Evolutionary conservation across 2,797 vertebrate genomes (phyloP).

Genomic region (Amniataba percoides): DNA sequence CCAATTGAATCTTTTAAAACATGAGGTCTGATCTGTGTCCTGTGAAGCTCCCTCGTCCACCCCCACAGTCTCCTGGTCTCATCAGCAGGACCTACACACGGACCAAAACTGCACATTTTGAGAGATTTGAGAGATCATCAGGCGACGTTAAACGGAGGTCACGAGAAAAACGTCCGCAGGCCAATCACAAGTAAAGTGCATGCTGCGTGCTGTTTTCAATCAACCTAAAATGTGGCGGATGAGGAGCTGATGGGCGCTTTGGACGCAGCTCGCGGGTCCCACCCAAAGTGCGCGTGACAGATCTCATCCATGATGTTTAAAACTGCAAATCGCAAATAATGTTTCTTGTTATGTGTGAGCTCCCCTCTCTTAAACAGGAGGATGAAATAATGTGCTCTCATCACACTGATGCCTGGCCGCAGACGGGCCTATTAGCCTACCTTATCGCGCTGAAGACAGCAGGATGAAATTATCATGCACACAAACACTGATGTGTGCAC

Average conservation of each 20-base stretch:
- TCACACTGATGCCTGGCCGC: not conserved
- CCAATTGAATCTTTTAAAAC: not conserved
- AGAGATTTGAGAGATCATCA: not conserved
- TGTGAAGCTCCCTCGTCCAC: not conserved
- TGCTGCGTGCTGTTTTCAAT: slow-evolving; percentile 10
- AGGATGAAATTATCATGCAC: not conserved
- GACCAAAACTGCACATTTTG: not conserved
- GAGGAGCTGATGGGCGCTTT: not conserved
- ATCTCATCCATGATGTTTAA: slow-evolving; percentile 23
- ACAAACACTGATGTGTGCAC: not conserved
- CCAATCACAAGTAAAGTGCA: not conserved
- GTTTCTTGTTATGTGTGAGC: not conserved
- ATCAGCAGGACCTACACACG: not conserved
- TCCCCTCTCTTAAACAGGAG: no score
- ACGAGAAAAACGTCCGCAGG: not conserved
- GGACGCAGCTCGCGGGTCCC: slow-evolving; percentile 23
- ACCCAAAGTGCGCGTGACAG: slow-evolving; percentile 35
- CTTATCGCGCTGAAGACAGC: slow-evolving; percentile 40
- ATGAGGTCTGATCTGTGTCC: not conserved
- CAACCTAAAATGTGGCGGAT: not conserved
- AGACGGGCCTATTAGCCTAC: slow-evolving; percentile 59
- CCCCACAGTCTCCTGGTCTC: not conserved
- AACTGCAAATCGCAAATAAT: not conserved
- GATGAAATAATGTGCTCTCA: no score
- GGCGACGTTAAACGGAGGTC: not conserved